Percentiles rank a stretch among this genome's conserved stretches.
Evolutionary conservation across 1,140 invertebrate genomes (phyloP).

Genomic region (Panulirus ornatus): DNA sequence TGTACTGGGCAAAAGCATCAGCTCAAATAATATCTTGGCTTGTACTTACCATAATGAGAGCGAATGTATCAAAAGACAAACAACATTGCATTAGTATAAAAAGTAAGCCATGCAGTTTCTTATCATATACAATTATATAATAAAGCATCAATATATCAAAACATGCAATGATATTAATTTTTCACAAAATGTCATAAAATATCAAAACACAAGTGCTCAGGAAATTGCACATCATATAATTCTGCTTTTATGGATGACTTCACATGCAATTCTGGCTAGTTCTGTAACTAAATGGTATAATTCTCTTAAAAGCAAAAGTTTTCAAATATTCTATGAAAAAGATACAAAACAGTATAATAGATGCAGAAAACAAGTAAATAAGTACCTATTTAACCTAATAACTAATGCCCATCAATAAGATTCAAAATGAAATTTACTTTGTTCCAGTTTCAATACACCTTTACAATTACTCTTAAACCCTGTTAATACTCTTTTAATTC

Average conservation of each 20-base stretch:
- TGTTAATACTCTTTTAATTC: too few species aligned
- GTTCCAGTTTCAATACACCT: background rate
- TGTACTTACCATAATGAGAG: slow-evolving; percentile 49
- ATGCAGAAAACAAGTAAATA: background rate
- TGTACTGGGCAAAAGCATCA: background rate
- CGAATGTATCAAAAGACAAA: slow-evolving; percentile 60
- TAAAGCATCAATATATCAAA: background rate
- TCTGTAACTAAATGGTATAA: too few species aligned
- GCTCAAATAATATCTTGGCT: background rate
- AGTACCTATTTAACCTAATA: background rate
- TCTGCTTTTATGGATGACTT: too few species aligned
- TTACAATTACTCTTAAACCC: too few species aligned
- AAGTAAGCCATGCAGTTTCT: slow-evolving; percentile 44
- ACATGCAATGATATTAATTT: background rate
- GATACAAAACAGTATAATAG: background rate
- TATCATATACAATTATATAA: slow-evolving; percentile 32
- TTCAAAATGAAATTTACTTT: too few species aligned
- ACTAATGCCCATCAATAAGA: background rate
- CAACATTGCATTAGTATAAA: slow-evolving; percentile 58
- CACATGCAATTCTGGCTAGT: too few species aligned
- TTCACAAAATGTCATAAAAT: background rate
- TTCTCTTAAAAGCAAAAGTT: too few species aligned
- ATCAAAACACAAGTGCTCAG: too few species aligned
- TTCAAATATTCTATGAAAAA: background rate
- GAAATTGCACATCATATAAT: too few species aligned